phyloP scores from a whole-genome alignment of 2,113 vertebrate species.

The Gobiocypris rarus region DNA sequence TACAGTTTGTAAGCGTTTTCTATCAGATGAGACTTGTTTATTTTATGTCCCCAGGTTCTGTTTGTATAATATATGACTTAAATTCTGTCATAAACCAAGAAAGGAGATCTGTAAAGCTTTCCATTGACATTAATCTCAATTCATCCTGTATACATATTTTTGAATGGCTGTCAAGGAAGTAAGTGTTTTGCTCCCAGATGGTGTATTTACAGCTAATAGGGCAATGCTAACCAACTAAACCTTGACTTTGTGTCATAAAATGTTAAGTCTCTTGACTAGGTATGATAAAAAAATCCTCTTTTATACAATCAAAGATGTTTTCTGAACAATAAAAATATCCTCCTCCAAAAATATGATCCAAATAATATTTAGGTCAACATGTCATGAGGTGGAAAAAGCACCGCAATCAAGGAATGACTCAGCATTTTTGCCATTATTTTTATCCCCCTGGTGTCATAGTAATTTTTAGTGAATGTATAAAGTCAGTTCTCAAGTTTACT shows the following conservation, averaged over 20 bases:
- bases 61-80: neutral
- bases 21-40: neutral
- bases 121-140: neutral
- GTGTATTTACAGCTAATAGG: neutral
- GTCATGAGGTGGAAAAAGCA: neutral
- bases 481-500: neutral
- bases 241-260: no score
- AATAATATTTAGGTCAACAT: neutral
- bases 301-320: no score
- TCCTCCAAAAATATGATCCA: no score
- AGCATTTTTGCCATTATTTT: no score
- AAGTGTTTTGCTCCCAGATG: neutral
- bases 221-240: neutral
- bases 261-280: no score
- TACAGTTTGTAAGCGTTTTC: neutral
- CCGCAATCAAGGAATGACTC: neutral
- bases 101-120: neutral
- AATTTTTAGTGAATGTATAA: neutral
- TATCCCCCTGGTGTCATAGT: neutral
- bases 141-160: no score
- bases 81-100: neutral
- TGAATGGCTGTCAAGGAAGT: neutral
- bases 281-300: no score
- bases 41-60: neutral
- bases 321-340: neutral